Evolutionary conservation across 1,140 invertebrate species (phyloP).

Genomic region (Halesus radiatus): DNA sequence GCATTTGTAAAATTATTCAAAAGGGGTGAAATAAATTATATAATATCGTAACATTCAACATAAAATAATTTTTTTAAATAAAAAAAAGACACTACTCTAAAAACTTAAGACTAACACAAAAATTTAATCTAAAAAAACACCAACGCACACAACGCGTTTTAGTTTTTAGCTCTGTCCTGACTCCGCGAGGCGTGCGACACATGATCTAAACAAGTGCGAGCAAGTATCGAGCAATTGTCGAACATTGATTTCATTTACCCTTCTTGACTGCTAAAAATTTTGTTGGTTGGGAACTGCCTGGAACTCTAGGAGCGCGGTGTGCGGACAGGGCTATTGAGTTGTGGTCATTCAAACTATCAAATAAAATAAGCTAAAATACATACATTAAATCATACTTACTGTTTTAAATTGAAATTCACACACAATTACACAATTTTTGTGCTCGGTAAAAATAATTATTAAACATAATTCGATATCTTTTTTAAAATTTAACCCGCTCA

Average conservation of each 20-base stretch:
- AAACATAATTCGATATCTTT: no score
- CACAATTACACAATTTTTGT: not conserved
- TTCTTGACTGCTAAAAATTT: no score
- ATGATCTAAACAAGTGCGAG: no score
- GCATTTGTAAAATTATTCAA: not conserved
- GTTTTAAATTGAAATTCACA: not conserved
- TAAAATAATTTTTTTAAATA: not conserved
- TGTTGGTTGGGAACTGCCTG: no score
- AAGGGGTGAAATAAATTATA: slow-evolving; percentile 26
- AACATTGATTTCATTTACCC: no score
- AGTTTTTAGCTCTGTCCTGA: no score
- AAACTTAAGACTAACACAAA: not conserved
- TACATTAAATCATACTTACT: not conserved
- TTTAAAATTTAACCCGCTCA: no score
- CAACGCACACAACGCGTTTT: not conserved
- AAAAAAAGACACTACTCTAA: no score
- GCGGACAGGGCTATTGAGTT: no score
- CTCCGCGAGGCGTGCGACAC: no score
- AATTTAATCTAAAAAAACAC: not conserved
- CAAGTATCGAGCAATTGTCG: no score
- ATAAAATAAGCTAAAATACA: not conserved
- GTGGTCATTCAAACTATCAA: not conserved
- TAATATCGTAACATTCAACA: slow-evolving; percentile 31
- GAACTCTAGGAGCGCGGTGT: no score
- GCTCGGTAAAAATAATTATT: not conserved